Evolutionary conservation across 2,888 invertebrate species (phyloP).

Genomic region (Drosophila melanosoma): DNA sequence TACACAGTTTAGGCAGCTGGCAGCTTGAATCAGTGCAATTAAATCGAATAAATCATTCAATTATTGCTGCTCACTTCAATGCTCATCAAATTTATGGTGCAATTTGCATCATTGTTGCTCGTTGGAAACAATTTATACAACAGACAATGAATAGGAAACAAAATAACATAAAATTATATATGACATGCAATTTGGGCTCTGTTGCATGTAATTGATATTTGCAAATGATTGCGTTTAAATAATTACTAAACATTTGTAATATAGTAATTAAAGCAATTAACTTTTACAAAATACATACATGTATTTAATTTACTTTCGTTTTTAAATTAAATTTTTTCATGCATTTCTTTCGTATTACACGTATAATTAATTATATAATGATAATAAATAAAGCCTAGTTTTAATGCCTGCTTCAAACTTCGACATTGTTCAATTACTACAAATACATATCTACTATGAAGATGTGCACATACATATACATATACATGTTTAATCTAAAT

Average conservation of each 20-base stretch:
- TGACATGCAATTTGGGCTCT: conserved; percentile 43
- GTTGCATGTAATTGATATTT: conserved; percentile 39
- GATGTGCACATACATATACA: conserved; percentile 59
- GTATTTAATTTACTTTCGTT: conserved; percentile 31
- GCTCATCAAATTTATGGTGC: conserved; percentile 34
- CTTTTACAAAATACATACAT: conserved; percentile 51
- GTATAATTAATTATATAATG: conserved; percentile 65
- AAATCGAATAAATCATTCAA: conserved; percentile 20
- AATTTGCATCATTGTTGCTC: conserved; percentile 37
- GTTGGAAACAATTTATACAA: conserved; percentile 72
- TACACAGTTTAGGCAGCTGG: conserved; percentile 59
- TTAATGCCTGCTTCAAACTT: conserved; percentile 77
- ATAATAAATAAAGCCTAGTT: conserved; percentile 79
- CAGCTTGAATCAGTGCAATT: conserved; percentile 51
- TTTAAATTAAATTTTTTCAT: conserved; percentile 45
- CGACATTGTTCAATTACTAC: conserved; percentile 76
- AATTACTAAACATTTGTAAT: conserved; percentile 62
- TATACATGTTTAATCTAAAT: conserved; percentile 90
- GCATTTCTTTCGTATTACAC: conserved; percentile 41
- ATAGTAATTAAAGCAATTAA: conserved; percentile 59
- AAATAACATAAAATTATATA: conserved; percentile 42
- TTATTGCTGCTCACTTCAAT: conserved; percentile 24
- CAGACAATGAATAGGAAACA: conserved; percentile 59
- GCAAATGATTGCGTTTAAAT: conserved; percentile 45
- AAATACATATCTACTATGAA: conserved; percentile 70